Conservation (phyloP, 2,113 vertebrate species). For the Myxocyprinus asiaticus region DNA sequence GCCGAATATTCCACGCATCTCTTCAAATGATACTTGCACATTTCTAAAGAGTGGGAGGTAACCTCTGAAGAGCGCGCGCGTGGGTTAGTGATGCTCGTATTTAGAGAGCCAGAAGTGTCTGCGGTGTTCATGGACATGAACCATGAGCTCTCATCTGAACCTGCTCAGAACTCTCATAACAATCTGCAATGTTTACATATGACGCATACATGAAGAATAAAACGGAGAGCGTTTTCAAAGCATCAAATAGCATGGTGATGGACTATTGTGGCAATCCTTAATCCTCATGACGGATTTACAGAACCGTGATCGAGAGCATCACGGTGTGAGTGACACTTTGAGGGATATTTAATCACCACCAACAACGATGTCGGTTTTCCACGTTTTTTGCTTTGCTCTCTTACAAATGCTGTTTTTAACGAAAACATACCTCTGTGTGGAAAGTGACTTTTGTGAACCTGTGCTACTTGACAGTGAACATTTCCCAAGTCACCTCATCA, state of each 20-base stretch:
- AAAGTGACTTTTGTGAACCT: conserved; percentile 81
- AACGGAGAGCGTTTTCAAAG: conserved; percentile 63
- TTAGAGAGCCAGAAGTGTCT: conserved; percentile 61
- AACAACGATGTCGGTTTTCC: conserved; percentile 64
- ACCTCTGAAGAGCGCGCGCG: conserved; percentile 34
- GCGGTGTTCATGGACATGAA: conserved; percentile 14
- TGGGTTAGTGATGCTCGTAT: conserved; percentile 51
- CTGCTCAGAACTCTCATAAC: conserved; percentile 64
- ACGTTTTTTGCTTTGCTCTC: conserved; percentile 47
- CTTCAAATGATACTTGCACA: no score
- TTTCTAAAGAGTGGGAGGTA: conserved; percentile 24
- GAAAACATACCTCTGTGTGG: conserved; percentile 62
- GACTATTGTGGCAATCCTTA: conserved; percentile 65
- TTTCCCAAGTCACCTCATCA: conserved; percentile 63
- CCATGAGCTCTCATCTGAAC: conserved; percentile 70
- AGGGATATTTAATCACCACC: conserved; percentile 20
- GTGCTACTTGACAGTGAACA: conserved; percentile 77
- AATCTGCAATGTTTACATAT: conserved; percentile 69
- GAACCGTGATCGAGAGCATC: background rate
- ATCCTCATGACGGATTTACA: background rate
- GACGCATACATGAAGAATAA: conserved; percentile 66
- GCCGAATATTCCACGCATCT: no score
- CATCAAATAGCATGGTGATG: conserved; percentile 57
- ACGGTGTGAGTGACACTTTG: conserved; percentile 33
- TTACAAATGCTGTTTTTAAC: conserved; percentile 56